phyloP scores from a whole-genome alignment of 1,140 invertebrate species.

The Megathymus violae region DNA sequence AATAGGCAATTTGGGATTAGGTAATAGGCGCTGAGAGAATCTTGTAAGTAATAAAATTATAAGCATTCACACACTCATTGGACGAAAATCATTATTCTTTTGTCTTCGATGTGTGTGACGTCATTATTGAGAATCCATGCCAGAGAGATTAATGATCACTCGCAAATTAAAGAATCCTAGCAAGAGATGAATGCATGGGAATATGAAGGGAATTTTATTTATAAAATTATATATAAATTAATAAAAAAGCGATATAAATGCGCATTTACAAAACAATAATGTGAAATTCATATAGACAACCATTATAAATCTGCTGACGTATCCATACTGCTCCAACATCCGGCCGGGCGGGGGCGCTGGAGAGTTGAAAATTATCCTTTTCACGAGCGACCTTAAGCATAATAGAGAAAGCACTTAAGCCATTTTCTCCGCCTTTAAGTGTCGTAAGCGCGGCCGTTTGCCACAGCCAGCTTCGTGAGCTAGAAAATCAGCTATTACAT shows the following conservation, averaged over 20 bases:
- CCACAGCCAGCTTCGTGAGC: conserved; percentile 73
- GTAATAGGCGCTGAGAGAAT: no score
- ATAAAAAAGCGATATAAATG: neutral
- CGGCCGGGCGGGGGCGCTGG: conserved; percentile 61
- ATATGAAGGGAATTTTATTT: no score
- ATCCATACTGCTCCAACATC: conserved; percentile 53
- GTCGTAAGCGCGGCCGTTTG: conserved; percentile 80
- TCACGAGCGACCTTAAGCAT: conserved; percentile 82
- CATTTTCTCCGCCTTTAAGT: conserved; percentile 83
- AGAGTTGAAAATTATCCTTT: conserved; percentile 84
- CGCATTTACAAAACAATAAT: neutral
- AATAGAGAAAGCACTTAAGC: conserved; percentile 84
- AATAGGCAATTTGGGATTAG: no score
- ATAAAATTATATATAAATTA: no score
- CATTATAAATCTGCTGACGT: conserved; percentile 21
- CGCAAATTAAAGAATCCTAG: no score
- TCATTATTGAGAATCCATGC: no score
- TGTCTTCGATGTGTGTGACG: no score
- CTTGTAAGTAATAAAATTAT: no score
- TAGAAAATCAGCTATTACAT: conserved; percentile 82
- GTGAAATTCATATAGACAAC: neutral
- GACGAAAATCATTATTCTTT: no score
- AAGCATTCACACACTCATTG: no score
- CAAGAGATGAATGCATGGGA: no score
- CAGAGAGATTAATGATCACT: no score